Base-by-base conservation (phyloP, 1,140 invertebrate species). In the Drosophila nasuta region DNA sequence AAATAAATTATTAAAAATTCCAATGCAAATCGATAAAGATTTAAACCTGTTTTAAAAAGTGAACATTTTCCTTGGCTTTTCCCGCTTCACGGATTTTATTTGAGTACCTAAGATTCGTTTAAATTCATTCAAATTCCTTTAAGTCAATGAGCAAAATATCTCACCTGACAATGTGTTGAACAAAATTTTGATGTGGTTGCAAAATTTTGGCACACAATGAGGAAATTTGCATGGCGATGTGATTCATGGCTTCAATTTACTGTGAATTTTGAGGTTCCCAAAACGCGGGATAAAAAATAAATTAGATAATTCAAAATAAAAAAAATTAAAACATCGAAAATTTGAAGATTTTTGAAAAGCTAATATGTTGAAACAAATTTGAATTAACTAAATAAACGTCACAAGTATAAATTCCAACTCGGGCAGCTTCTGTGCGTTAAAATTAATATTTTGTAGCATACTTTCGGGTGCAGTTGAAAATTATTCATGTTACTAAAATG, bases 51-150 rank as follows among this genome's bases (percentile, higher is more conserved):
- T 58, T 43, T 1, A 58, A 41, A 3, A 58, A 58, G 20, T 58
- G 56, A 10, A 58, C 56, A 38, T 58, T 58, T 28, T 58, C 56
- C 11, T 45, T 45, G 1, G 56, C 56, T 20, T 45, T 45, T 10
- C 56, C 56, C 5, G 11, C 17, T 7, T 58, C 56, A 5, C 41
- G 56, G 5, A 58, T 28, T 13, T 28, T 33, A 58, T 58, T 20
- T 10, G 38, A 45, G 41, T 58, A 58, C n/a, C 56, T 58, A 6
- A 1, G n/a, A 8, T 3, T 20, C 1, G 15, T 41, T 54, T 10
- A 35, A 56, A 7, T 41, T 25, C 20, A 25, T 25, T 25, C 20
- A 25, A 17, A 10, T 10, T 17, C 8, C 3, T 10, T 38, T 20
- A 5, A 1, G n/a, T 41, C 33, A 4, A 3, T 54, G 2, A 20